A percentile compares a stretch with the other conserved stretches of the same genome.
These are phyloP conservation scores for Alces alces DNA, from an alignment of 2,113 vertebrate genomes.

Conservation along the genomic window DNA sequence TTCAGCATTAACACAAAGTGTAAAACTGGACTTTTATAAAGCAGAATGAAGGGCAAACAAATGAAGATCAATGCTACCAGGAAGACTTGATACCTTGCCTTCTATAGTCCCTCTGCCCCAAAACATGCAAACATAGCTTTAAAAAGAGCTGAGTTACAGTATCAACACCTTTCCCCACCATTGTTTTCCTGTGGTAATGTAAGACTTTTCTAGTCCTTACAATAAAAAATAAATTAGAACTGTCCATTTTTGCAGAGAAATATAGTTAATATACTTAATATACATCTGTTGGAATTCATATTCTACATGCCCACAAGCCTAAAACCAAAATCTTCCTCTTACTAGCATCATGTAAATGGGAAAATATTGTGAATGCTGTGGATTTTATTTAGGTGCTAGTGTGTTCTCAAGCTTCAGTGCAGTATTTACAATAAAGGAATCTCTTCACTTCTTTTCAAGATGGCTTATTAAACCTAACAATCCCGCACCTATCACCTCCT, in stretches of 20 bases:
- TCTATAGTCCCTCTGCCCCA: not conserved
- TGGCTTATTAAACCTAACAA: slow-evolving; percentile 38
- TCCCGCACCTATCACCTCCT: not conserved
- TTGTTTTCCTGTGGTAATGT: slow-evolving; percentile 17
- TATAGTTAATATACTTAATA: not conserved
- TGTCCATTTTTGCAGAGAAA: slow-evolving; percentile 26
- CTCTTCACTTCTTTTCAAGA: slow-evolving; percentile 35
- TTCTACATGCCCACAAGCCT: not conserved
- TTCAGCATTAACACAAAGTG: not conserved
- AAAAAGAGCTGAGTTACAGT: slow-evolving; percentile 7
- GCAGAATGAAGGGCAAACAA: not conserved
- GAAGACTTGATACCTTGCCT: not conserved
- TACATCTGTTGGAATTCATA: slow-evolving; percentile 46
- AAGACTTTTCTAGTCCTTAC: slow-evolving; percentile 12
- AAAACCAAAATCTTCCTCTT: slow-evolving; percentile 30
- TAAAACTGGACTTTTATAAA: slow-evolving; percentile 38
- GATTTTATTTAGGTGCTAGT: slow-evolving; percentile 59
- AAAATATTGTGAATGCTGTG: slow-evolving; percentile 40
- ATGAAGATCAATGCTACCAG: slow-evolving; percentile 33
- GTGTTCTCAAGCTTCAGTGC: slow-evolving; percentile 27
- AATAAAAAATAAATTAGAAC: slow-evolving; percentile 34
- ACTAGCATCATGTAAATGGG: slow-evolving; percentile 10
- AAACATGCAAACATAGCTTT: slow-evolving; percentile 13
- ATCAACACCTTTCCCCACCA: not conserved
- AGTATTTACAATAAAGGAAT: slow-evolving; percentile 49